These are phyloP conservation scores for Cephalotes varians DNA, from an alignment of 2,888 invertebrate genomes.

Conservation along the genomic window DNA sequence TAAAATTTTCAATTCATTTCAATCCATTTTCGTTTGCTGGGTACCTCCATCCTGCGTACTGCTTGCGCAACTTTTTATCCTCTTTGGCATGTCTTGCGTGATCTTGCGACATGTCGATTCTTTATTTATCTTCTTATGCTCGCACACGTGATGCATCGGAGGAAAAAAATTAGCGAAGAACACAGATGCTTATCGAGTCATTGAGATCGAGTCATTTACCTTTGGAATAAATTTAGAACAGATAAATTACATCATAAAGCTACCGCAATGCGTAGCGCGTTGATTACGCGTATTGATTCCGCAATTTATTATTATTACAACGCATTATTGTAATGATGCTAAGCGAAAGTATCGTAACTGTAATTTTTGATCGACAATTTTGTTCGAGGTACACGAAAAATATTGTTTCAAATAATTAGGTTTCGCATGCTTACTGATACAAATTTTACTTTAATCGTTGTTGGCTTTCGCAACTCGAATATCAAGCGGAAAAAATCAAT, in stretches of 20 bases:
- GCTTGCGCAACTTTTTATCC: not conserved
- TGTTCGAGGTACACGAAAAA: not conserved
- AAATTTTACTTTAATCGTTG: not conserved
- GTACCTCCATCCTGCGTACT: not conserved
- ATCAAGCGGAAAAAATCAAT: not conserved
- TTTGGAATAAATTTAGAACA: not conserved
- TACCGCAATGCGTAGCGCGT: not conserved
- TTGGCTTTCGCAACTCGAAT: not conserved
- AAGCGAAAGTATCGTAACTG: not conserved
- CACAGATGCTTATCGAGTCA: not conserved
- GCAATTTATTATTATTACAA: not conserved
- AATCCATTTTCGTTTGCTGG: no score
- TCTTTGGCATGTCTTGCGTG: not conserved
- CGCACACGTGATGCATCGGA: not conserved
- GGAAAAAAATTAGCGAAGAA: not conserved
- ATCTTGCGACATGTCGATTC: not conserved
- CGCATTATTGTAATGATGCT: not conserved
- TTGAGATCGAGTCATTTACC: not conserved
- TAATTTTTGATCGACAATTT: not conserved
- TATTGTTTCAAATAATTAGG: not conserved
- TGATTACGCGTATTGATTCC: not conserved
- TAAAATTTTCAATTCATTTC: no score
- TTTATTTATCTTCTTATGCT: not conserved
- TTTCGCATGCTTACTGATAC: not conserved
- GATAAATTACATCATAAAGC: not conserved